Evolutionary conservation across 2,888 invertebrate genomes (phyloP).

Genomic region (Geophilus truncorum): DNA sequence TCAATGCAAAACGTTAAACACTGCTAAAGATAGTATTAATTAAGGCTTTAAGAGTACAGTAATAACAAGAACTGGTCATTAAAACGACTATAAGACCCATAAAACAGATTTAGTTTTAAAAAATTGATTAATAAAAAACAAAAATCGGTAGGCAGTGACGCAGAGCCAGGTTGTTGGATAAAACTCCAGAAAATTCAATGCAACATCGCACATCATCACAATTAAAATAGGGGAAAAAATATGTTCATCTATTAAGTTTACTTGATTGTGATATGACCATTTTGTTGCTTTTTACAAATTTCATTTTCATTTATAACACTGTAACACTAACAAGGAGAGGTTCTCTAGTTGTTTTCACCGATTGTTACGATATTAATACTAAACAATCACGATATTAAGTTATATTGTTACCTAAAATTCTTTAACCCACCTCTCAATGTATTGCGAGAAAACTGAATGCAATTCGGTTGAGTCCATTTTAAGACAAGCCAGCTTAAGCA

Average conservation of each 20-base stretch:
- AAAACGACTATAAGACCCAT: background rate
- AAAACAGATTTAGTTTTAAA: background rate
- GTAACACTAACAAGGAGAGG: too few relatives aligned
- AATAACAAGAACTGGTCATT: slow-evolving; percentile 1
- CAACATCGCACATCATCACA: background rate
- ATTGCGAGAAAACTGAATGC: too few relatives aligned
- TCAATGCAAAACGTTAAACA: background rate
- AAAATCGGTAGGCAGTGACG: background rate
- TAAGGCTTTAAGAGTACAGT: background rate
- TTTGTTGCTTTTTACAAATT: background rate
- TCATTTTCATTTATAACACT: background rate
- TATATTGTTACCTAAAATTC: too few relatives aligned
- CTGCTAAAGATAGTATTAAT: background rate
- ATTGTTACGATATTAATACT: too few relatives aligned
- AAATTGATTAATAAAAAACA: background rate
- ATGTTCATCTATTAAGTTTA: background rate
- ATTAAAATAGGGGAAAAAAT: too few relatives aligned
- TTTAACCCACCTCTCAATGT: too few relatives aligned
- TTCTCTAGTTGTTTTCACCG: too few relatives aligned
- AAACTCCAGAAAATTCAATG: background rate
- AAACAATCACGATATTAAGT: too few relatives aligned
- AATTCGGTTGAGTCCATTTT: too few relatives aligned
- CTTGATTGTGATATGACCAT: background rate
- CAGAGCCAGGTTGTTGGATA: background rate
- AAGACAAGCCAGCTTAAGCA: too few relatives aligned